These are phyloP conservation scores for Geodia barretti DNA, from an alignment of 37 sponge, comb jelly and placozoan genomes.

Conservation along the genomic window DNA sequence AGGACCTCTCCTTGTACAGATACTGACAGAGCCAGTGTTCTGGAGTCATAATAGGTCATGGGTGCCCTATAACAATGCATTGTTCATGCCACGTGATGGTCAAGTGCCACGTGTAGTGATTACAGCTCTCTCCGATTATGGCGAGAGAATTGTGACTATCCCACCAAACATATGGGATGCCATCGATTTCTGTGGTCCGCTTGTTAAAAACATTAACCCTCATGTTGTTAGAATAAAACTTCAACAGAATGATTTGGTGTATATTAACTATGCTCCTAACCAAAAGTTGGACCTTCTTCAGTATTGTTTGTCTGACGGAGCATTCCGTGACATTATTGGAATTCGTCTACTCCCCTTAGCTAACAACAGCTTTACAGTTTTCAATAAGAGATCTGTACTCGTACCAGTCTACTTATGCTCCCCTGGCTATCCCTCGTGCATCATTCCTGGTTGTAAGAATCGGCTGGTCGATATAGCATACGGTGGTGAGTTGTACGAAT, in stretches of 20 bases:
- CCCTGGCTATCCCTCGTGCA: background rate
- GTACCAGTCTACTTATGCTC: conserved; percentile 7
- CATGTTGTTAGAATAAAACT: background rate
- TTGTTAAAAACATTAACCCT: background rate
- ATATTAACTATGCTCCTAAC: background rate
- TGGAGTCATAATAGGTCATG: conserved; percentile 1
- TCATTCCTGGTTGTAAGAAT: conserved; percentile 4
- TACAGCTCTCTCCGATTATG: conserved; percentile 1
- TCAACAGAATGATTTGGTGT: background rate
- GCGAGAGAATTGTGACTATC: background rate
- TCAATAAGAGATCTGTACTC: background rate
- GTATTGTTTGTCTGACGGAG: conserved; percentile 32
- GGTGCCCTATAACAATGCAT: background rate
- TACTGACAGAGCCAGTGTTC: background rate
- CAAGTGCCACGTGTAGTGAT: background rate
- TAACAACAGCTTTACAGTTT: conserved; percentile 7
- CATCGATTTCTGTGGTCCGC: background rate
- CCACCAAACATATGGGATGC: conserved; percentile 7
- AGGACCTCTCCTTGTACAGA: background rate
- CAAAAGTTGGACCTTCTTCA: conserved; percentile 29
- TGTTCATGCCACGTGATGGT: conserved; percentile 1
- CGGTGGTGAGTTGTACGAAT: background rate
- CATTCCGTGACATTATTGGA: conserved; percentile 9
- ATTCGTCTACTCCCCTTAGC: conserved; percentile 29
- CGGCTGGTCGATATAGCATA: background rate